Evolutionary conservation across 2,888 invertebrate genomes (phyloP).

Genomic region (Cephus spinipes): DNA sequence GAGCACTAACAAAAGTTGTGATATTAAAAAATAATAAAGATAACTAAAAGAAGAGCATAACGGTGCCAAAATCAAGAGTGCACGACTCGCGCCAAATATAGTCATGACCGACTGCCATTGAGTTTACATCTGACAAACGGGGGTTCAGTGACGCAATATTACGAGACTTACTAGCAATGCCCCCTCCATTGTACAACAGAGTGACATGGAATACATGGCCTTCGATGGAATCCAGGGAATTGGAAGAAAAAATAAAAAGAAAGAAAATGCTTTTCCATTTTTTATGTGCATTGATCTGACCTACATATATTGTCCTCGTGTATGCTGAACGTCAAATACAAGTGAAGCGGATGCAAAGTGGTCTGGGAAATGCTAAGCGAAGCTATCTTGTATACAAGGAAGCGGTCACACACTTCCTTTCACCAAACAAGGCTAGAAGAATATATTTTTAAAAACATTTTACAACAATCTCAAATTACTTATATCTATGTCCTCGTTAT

Average conservation of each 20-base stretch:
- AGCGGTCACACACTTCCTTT: conserved; percentile 38
- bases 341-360: not conserved
- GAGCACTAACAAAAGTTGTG: not conserved
- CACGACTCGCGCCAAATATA: conserved; percentile 54
- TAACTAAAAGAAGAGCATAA: not conserved
- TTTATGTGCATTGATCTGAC: conserved; percentile 33
- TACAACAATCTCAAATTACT: too few relatives aligned
- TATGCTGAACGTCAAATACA: not conserved
- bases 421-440: conserved; percentile 24
- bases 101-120: conserved; percentile 54
- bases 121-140: not conserved
- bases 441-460: not conserved
- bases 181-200: conserved; percentile 3
- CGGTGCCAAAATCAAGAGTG: conserved; percentile 16
- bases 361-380: not conserved
- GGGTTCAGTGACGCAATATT: conserved; percentile 30
- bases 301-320: conserved; percentile 20
- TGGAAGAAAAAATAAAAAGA: conserved; percentile 12
- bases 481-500: too few relatives aligned
- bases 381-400: conserved; percentile 40
- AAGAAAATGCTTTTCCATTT: not conserved
- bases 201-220: not conserved
- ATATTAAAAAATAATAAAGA: not conserved
- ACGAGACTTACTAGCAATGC: conserved; percentile 45
- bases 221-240: conserved; percentile 32